Evolutionary conservation across 2,797 vertebrate species (phyloP).

Genomic region (Gallirallus australis): DNA sequence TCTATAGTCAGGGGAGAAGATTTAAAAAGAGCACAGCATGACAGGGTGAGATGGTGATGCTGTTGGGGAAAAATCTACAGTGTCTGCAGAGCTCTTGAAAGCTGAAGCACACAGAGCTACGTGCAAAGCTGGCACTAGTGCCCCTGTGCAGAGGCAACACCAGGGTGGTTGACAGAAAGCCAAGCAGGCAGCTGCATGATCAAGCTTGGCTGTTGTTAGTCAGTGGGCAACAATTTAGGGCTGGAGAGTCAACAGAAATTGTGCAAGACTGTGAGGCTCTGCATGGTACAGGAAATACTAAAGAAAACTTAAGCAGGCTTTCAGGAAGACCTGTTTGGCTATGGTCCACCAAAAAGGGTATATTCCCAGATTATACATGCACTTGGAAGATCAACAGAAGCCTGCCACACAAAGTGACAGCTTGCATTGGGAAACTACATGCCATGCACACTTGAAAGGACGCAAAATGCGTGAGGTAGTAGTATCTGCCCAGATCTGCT

Average conservation of each 20-base stretch:
- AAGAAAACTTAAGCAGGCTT: neutral
- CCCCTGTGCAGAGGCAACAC: neutral
- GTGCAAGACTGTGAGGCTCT: neutral
- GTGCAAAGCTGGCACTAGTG: neutral
- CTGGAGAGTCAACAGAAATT: slow-evolving; percentile 20
- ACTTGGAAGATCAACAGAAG: neutral
- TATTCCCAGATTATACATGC: neutral
- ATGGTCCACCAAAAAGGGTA: neutral
- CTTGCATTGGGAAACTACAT: neutral
- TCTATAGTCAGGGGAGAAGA: neutral
- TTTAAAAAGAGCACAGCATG: neutral
- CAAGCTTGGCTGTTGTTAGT: neutral
- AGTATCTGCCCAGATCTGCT: neutral
- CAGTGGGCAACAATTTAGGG: neutral
- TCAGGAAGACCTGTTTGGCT: neutral
- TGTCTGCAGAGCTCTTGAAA: neutral
- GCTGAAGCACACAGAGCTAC: neutral
- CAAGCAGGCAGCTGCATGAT: slow-evolving; percentile 10
- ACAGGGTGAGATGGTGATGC: neutral
- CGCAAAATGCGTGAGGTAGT: neutral
- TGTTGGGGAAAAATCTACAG: neutral
- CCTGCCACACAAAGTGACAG: neutral
- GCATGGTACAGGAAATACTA: neutral
- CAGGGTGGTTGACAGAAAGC: neutral
- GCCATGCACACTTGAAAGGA: neutral